Evolutionary conservation across 2,888 invertebrate genomes (phyloP).

Genomic region (Chirona hameri): DNA sequence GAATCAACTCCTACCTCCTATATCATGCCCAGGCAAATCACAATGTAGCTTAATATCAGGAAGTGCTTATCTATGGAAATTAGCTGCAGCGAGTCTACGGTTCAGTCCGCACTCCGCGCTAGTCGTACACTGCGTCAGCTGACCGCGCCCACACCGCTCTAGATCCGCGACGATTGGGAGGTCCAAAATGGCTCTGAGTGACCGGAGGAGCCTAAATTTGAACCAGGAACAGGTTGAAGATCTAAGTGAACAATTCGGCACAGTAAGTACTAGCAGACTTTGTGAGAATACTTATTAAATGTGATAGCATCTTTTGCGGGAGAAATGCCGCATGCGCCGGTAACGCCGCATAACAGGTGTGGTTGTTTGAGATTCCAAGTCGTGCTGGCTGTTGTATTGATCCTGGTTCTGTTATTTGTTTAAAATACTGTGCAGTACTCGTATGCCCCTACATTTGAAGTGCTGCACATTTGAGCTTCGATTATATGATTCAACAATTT

Average conservation of each 20-base stretch:
- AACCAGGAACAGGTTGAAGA: constrained; percentile 3
- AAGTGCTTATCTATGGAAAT: not conserved
- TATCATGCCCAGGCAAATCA: not conserved
- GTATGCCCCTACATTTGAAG: no score
- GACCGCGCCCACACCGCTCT: not conserved
- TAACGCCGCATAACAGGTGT: not conserved
- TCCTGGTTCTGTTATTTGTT: no score
- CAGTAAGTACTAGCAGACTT: not conserved
- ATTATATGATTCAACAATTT: no score
- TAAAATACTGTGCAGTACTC: no score
- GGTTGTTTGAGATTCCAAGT: no score
- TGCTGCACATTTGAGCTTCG: no score
- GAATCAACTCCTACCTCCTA: not conserved
- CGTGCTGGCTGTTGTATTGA: no score
- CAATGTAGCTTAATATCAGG: not conserved
- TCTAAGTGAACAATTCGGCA: not conserved
- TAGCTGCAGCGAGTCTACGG: not conserved
- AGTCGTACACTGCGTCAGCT: not conserved
- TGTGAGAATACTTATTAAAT: not conserved
- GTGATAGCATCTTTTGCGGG: not conserved
- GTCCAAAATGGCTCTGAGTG: not conserved
- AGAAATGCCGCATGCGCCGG: not conserved
- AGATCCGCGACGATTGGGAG: not conserved
- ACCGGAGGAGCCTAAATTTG: not conserved
- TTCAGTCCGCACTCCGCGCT: not conserved